Evolutionary conservation across 1,140 invertebrate genomes (phyloP).

Genomic region (Ostrea edulis): DNA sequence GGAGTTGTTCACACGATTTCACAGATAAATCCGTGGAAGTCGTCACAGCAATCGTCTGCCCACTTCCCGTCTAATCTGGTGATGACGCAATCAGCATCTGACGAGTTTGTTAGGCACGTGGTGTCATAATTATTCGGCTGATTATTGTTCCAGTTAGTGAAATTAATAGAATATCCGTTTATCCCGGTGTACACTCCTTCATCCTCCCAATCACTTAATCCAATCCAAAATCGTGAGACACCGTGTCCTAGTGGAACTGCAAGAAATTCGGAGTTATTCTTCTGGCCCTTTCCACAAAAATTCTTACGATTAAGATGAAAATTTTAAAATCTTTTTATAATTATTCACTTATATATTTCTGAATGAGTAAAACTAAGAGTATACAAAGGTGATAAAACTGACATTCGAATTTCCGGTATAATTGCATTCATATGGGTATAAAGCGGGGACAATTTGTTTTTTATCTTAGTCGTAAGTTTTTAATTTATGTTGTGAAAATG

Average conservation of each 20-base stretch:
- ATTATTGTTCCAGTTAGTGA: background rate
- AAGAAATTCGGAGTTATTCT: background rate
- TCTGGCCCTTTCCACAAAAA: too few relatives aligned
- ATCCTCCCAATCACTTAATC: background rate
- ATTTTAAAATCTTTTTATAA: too few relatives aligned
- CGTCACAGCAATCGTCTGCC: background rate
- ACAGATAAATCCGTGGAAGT: background rate
- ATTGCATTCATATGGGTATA: too few relatives aligned
- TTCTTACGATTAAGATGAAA: too few relatives aligned
- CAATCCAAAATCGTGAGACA: background rate
- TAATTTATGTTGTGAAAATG: too few relatives aligned
- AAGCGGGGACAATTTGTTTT: too few relatives aligned
- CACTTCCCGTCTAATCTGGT: background rate
- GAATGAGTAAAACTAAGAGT: too few relatives aligned
- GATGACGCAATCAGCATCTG: background rate
- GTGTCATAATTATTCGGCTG: background rate
- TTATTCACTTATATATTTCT: too few relatives aligned
- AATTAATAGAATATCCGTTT: background rate
- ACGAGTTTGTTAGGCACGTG: background rate
- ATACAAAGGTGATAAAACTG: too few relatives aligned
- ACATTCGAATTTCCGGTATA: too few relatives aligned
- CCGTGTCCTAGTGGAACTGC: background rate
- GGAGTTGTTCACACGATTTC: background rate
- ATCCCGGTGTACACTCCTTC: background rate
- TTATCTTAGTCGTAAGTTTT: too few relatives aligned